Evolutionary conservation across 2,113 vertebrate genomes (phyloP).

Genomic region (Notothenia rossii): DNA sequence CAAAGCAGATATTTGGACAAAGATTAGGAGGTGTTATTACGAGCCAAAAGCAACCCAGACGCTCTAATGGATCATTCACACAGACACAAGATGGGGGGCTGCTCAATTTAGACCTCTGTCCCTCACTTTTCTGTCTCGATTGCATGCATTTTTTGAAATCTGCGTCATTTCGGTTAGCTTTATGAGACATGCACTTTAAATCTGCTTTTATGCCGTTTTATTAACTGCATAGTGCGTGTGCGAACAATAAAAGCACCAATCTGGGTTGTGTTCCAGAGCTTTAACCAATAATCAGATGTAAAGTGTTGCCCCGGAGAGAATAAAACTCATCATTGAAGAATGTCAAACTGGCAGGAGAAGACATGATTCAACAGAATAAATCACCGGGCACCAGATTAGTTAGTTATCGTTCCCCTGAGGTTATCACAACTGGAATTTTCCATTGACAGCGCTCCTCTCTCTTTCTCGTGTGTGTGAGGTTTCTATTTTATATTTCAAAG

Average conservation of each 20-base stretch:
- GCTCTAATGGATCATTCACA: slow-evolving; percentile 79
- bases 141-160: neutral
- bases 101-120: neutral
- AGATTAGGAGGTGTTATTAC: slow-evolving; percentile 83
- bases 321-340: slow-evolving; percentile 79
- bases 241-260: slow-evolving; percentile 53
- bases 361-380: slow-evolving; percentile 82
- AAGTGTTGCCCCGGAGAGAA: slow-evolving; percentile 71
- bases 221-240: slow-evolving; percentile 29
- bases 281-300: slow-evolving; percentile 76
- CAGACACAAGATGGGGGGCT: slow-evolving; percentile 47
- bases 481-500: no score
- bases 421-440: slow-evolving; percentile 82
- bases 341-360: slow-evolving; percentile 81
- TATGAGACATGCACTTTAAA: neutral
- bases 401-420: slow-evolving; percentile 73
- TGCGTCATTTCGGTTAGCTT: slow-evolving; percentile 5
- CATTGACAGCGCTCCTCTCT: slow-evolving; percentile 54
- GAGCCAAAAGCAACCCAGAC: slow-evolving; percentile 82
- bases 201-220: neutral
- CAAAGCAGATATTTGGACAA: slow-evolving; percentile 86
- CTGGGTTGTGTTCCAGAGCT: slow-evolving; percentile 62
- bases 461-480: no score
- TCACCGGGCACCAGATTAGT: slow-evolving; percentile 81
- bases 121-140: neutral